Evolutionary conservation across 2,113 vertebrate genomes (phyloP).

Genomic region (Pimephales promelas): DNA sequence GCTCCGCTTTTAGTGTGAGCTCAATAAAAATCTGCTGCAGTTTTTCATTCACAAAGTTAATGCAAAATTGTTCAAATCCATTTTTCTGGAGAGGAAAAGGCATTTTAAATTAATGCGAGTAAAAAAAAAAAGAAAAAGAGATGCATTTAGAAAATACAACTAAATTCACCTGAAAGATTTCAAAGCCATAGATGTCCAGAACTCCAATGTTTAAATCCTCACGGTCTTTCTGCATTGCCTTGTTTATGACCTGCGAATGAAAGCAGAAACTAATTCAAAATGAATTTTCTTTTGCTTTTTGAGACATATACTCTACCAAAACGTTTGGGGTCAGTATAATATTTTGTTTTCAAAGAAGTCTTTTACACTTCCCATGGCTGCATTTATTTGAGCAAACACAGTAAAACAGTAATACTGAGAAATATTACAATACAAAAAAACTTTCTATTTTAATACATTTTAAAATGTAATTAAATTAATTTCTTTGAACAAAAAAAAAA

Average conservation of each 20-base stretch:
- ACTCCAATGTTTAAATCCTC: conserved; percentile 83
- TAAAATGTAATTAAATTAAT: too few relatives aligned
- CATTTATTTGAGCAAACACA: background rate
- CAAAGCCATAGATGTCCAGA: conserved; percentile 84
- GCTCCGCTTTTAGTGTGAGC: conserved; percentile 83
- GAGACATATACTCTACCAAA: background rate
- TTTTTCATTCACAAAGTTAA: conserved; percentile 86
- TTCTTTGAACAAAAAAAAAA: too few relatives aligned
- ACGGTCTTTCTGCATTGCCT: conserved; percentile 81
- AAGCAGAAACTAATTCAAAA: background rate
- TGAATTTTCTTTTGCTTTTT: background rate
- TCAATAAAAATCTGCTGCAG: conserved; percentile 86
- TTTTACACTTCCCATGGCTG: background rate
- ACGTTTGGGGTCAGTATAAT: background rate
- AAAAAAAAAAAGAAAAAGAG: background rate
- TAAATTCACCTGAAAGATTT: conserved; percentile 81
- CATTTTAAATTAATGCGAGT: background rate
- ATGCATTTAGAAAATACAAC: background rate
- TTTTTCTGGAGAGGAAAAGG: conserved; percentile 71
- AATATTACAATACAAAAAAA: too few relatives aligned
- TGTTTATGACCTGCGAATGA: conserved; percentile 75
- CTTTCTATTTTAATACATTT: too few relatives aligned
- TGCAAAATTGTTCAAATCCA: conserved; percentile 84
- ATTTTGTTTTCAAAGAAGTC: background rate
- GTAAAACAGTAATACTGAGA: background rate